A percentile compares a stretch with the other conserved stretches of the same genome.
Conservation (phyloP, 2,888 invertebrate genomes). For the Scaeva pyrastri region DNA sequence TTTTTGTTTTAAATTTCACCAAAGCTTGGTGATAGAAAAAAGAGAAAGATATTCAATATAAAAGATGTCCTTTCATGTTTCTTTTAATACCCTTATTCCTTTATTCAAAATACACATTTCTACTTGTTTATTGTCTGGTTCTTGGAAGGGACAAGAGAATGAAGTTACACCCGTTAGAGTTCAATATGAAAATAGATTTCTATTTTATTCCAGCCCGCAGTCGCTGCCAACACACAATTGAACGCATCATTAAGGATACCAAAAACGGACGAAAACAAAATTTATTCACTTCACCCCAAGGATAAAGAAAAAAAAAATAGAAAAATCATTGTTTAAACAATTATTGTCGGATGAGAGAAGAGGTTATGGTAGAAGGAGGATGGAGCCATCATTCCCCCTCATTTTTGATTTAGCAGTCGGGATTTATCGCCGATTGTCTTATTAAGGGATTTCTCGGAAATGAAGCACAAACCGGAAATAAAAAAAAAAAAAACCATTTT, state of each 20-base stretch:
- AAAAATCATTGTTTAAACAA: constrained; percentile 59
- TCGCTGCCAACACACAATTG: constrained; percentile 47
- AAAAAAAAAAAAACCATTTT: not conserved
- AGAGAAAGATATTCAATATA: not conserved
- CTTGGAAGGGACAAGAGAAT: constrained; percentile 12
- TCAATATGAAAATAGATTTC: constrained; percentile 52
- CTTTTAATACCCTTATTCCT: no score
- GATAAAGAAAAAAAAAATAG: constrained; percentile 15
- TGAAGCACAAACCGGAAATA: no score
- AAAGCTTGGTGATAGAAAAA: no score
- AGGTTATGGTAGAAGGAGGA: constrained; percentile 21
- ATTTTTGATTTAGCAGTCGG: constrained; percentile 8
- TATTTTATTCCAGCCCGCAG: not conserved
- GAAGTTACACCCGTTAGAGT: constrained; percentile 45
- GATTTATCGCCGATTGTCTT: constrained; percentile 1
- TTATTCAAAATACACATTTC: not conserved
- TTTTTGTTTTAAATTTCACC: no score
- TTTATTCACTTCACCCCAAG: constrained; percentile 40
- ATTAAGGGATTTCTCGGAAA: not conserved
- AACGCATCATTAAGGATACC: constrained; percentile 58
- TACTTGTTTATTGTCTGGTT: not conserved
- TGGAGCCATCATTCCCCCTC: not conserved
- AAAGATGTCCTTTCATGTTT: constrained; percentile 9
- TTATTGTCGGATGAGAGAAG: constrained; percentile 40
- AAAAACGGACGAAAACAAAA: constrained; percentile 32